phyloP scores from a whole-genome alignment of 2,888 invertebrate species.

The Allacma fusca region DNA sequence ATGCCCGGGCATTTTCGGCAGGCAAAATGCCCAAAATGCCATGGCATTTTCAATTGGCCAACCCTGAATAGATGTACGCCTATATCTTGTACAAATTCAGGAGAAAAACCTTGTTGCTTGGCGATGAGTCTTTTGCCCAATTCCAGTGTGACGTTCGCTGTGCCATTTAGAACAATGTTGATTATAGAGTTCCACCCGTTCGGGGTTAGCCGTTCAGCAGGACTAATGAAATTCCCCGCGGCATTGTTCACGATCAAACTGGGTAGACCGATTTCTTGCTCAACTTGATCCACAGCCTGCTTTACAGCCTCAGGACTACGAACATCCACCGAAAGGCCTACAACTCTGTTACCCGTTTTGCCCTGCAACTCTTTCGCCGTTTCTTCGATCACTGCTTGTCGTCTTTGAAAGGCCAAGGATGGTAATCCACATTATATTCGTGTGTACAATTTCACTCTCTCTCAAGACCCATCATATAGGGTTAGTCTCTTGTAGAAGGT shows the following conservation, averaged over 20 bases:
- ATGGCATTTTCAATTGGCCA: no score
- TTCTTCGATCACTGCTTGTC: slow-evolving; percentile 65
- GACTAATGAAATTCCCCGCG: slow-evolving; percentile 68
- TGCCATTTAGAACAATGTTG: slow-evolving; percentile 68
- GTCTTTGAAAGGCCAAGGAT: slow-evolving; percentile 62
- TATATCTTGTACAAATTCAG: no score
- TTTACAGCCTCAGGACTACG: slow-evolving; percentile 65
- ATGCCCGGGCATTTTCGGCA: no score
- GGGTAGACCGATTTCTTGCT: slow-evolving; percentile 65
- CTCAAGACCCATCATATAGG: no score
- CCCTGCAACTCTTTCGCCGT: slow-evolving; percentile 66
- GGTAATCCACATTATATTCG: no score
- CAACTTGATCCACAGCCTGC: slow-evolving; percentile 65
- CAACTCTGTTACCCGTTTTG: slow-evolving; percentile 65
- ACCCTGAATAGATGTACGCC: no score
- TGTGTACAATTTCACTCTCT: no score
- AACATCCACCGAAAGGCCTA: slow-evolving; percentile 66
- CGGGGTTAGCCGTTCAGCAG: slow-evolving; percentile 67
- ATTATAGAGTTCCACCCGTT: slow-evolving; percentile 67
- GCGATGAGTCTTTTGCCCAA: slow-evolving; percentile 67
- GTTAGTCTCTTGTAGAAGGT: no score
- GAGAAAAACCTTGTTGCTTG: slow-evolving; percentile 64
- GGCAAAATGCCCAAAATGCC: no score
- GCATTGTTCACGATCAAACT: slow-evolving; percentile 68
- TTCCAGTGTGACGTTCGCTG: slow-evolving; percentile 67